Percentiles rank a stretch among this genome's conserved stretches.
Conservation (phyloP, 2,888 invertebrate genomes). For the Tiphia femorata region DNA sequence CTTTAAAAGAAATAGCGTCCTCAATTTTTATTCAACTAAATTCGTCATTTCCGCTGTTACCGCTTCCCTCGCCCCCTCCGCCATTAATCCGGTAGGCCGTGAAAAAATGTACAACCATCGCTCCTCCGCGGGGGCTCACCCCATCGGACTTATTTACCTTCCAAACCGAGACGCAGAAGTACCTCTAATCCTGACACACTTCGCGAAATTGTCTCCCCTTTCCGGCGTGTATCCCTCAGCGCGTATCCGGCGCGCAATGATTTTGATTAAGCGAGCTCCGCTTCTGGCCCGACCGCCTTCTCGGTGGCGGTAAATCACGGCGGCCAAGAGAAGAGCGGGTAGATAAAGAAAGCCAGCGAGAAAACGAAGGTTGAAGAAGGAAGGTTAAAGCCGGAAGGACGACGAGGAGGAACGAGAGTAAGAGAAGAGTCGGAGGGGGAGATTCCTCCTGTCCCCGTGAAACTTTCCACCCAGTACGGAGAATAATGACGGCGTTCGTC, state of each 20-base stretch:
- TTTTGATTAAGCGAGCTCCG: slow-evolving; percentile 42
- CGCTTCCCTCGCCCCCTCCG: no score
- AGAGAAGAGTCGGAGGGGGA: slow-evolving; percentile 15
- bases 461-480: slow-evolving; percentile 18
- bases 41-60: no score
- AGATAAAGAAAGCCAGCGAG: no score
- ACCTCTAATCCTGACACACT: slow-evolving; percentile 40
- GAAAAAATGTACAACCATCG: no score
- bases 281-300: neutral
- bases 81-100: no score
- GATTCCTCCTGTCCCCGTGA: slow-evolving; percentile 25
- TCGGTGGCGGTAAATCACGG: slow-evolving; percentile 41
- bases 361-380: no score
- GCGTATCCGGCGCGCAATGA: slow-evolving; percentile 39
- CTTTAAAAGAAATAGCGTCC: no score
- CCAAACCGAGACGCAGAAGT: slow-evolving; percentile 40
- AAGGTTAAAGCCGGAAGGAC: no score
- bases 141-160: slow-evolving; percentile 45
- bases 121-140: no score
- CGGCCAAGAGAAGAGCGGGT: neutral
- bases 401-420: neutral
- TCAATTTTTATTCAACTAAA: no score
- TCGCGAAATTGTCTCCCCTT: slow-evolving; percentile 33
- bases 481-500: slow-evolving; percentile 38
- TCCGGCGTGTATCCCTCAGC: slow-evolving; percentile 9